Base-by-base conservation (phyloP, 2,113 vertebrate genomes). In the Sceloporus tristichus region DNA sequence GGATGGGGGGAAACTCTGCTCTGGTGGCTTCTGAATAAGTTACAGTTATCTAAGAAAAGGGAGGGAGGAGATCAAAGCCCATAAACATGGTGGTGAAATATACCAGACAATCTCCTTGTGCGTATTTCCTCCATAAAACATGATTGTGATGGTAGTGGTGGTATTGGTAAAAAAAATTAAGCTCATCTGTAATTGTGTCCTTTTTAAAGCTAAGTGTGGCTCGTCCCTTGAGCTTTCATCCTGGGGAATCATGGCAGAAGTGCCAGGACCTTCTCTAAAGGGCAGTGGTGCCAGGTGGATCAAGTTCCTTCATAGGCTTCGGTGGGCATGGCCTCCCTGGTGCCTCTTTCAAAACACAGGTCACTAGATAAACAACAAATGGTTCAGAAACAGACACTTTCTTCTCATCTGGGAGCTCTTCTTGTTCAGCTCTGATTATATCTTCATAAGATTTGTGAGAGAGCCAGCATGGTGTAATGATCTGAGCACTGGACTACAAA, bases 171-270 rank as follows among this genome's bases (percentile, higher is more conserved):
- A 86, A 84, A 74, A 9, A 91, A 88, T 48, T 66, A 92, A 89
- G 82, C 82, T 82, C 88, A 90, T 90, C 92, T 95, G 93, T 94
- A 94, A 91, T 87, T 78, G 83, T 79, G 6, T 53, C n/a, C 25
- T 54, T 48, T 91, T 88, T 86, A 59, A 2, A 3, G 38, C 78
- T 5, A 75, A 48, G 73, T 53, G 54, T 48, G 75, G 5, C 48
- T 7, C 5, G 48, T 78, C 86, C 93, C 94, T 88, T 91, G 92
- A 86, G 71, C 9, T 27, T 77, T 14, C 65, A 2, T 2, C 13
- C 8, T 74, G 21, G 89, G 87, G 29, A 91, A 48, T 48, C 48
- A 48, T 7, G 7, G 48, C 48, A 48, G 48, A 48, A 66, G 8
- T 29, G 48, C 8, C 23, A 29, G 76, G 76, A 16, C 42, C 48